Evolutionary conservation across 1,140 invertebrate genomes (phyloP), one percentile per base, ranked within the genome.

Genomic region (Cydia splendana): DNA sequence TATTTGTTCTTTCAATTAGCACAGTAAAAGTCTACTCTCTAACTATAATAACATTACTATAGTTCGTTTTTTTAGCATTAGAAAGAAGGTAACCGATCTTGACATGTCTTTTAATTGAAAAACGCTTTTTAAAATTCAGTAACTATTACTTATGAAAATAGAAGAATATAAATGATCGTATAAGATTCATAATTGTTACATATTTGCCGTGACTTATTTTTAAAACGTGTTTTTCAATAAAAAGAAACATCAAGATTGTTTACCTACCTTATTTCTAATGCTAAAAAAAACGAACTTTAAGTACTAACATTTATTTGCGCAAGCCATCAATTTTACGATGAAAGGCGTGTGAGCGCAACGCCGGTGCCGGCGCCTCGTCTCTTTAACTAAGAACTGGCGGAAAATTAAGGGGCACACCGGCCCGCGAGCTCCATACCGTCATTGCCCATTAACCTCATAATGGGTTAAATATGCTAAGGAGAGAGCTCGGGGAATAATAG

Each of bases 381-480:
- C 77, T 79, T 84, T 84, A 83, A 83, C 80, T 84, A 78, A 80
- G 80, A 84, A 83, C 83, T 76, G 80, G 80, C 81, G 82, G 83
- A 85, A 88, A 84, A 85, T 87, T 84, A 84, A 83, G 80, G 81
- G 74, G 74, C 81, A 76, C 75, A 48, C 76, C 79, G 79, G 81
- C 78, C 76, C 78, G 75, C 77, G 81, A 78, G 71, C 77, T 78
- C 76, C 73, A 69, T 79, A 75, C 76, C 82, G 78, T 85, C 87
- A 85, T 87, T 86, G 82, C 82, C 83, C 82, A 87, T 88, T 90
- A 87, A 87, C 83, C 84, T 87, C 82, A 82, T 87, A 88, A 90
- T 84, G 84, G 80, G 81, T 87, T 85, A 86, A 89, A 89, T 88
- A 87, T 89, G 88, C 83, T 87, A 87, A 88, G 81, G 82, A 86